Conservation (phyloP, 2,113 vertebrate species). For the Corythaeola cristata region DNA sequence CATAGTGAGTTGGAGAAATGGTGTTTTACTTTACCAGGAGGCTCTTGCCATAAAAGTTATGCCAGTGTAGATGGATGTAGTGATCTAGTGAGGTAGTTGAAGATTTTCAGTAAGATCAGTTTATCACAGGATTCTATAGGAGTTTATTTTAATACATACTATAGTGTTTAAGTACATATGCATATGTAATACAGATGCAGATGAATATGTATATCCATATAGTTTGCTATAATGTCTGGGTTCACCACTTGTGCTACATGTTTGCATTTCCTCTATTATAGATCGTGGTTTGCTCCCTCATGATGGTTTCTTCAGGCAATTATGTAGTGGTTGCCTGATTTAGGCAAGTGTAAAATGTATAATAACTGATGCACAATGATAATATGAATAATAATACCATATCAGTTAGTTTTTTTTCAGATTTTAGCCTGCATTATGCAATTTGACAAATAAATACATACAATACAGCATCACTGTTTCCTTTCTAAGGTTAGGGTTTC, state of each 20-base stretch:
- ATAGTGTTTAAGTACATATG: not conserved
- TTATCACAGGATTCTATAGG: not conserved
- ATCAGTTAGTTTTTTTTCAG: not conserved
- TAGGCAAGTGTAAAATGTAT: not conserved
- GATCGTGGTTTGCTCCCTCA: not conserved
- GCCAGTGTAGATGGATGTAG: not conserved
- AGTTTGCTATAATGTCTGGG: not conserved
- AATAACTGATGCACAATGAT: not conserved
- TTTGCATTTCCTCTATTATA: not conserved
- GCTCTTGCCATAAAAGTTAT: not conserved
- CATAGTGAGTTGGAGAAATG: not conserved
- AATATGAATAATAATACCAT: not conserved
- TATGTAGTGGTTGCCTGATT: not conserved
- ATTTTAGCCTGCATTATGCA: not conserved
- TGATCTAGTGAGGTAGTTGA: not conserved
- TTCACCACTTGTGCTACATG: not conserved
- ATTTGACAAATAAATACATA: not conserved
- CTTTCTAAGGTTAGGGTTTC: not conserved
- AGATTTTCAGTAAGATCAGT: not conserved
- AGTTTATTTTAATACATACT: not conserved
- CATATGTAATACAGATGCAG: not conserved
- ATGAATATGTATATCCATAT: not conserved
- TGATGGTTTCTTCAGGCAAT: not conserved
- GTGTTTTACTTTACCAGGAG: not conserved
- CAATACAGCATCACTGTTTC: not conserved